Base-by-base conservation (phyloP, 2,113 vertebrate genomes). In the Cathartes aura region DNA sequence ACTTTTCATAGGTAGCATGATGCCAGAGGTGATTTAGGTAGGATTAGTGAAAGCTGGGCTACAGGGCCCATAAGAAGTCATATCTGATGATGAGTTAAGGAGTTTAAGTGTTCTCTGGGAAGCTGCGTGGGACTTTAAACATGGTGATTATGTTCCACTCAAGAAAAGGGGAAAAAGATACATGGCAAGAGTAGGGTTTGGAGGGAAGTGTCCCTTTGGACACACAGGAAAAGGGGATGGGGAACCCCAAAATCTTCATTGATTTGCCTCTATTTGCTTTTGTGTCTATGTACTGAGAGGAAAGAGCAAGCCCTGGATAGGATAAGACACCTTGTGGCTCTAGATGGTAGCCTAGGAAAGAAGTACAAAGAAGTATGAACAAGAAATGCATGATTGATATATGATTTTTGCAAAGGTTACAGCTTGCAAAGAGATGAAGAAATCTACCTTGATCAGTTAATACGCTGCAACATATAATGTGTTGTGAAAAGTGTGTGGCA, bases 401-500 rank as follows among this genome's bases (percentile, higher is more conserved):
- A 1, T 52, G 38, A 22, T 75, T 90, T 89, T 86, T 80, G 13
- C 34, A 53, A 74, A 66, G 59, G 36, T 66, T 79, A 63, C 34
- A 67, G 20, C 78, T 89, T 67, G 36, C 29, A 68, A 53, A 78
- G 30, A 7, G 0, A 1, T 36, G 34, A 90, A 52, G 29, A 23
- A 32, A 68, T 53, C 64, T 91, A 20, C 45, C 82, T 92, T 32
- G 43, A 30, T 84, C 34, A 32, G 16, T 43, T 47, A 47, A 59
- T 63, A 29, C 0, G 0, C 43, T 64, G 36, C 52, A 93, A 38
- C 12, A 8, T 8, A 15, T 23, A 32, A 38, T 10, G 5, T 4
- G 2, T 23, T 36, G 30, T 75, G 70, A 60, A 58, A 91, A 82
- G 40, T 0, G 0, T 19, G 22, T 56, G 70, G 38, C 17, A 48